phyloP scores from a whole-genome alignment of 2,888 invertebrate genomes.

The Heliconius hortense region DNA sequence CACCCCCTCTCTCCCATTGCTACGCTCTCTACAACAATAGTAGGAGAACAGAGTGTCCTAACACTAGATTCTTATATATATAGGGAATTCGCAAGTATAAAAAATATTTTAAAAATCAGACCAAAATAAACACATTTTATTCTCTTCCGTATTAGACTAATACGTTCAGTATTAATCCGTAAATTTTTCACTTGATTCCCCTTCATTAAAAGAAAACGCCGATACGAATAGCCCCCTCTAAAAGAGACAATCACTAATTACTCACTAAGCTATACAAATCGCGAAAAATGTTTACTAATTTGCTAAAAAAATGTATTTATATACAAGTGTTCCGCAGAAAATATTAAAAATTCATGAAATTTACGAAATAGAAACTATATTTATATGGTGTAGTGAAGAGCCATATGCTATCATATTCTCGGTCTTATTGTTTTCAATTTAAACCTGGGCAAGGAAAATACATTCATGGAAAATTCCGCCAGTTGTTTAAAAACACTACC shows the following conservation, averaged over 20 bases:
- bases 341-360: neutral
- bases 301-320: conserved; percentile 57
- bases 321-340: conserved; percentile 38
- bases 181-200: conserved; percentile 58
- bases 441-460: too few relatives aligned
- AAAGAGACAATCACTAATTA: conserved; percentile 76
- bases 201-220: conserved; percentile 73
- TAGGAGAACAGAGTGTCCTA: neutral
- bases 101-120: neutral
- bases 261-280: conserved; percentile 79
- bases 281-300: conserved; percentile 80
- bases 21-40: neutral
- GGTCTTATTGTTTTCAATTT: too few relatives aligned
- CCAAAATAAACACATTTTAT: neutral
- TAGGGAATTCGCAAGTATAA: neutral
- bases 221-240: conserved; percentile 56
- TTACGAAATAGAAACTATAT: too few relatives aligned
- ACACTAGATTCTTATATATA: neutral
- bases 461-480: too few relatives aligned
- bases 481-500: too few relatives aligned
- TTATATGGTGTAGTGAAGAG: too few relatives aligned
- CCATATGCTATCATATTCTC: too few relatives aligned
- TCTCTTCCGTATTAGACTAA: conserved; percentile 8
- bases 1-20: too few relatives aligned
- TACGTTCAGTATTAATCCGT: conserved; percentile 50